Evolutionary conservation across 2,113 vertebrate species (phyloP), one percentile per base, ranked within the genome.

Genomic region (Onychorhynchus coronatus): DNA sequence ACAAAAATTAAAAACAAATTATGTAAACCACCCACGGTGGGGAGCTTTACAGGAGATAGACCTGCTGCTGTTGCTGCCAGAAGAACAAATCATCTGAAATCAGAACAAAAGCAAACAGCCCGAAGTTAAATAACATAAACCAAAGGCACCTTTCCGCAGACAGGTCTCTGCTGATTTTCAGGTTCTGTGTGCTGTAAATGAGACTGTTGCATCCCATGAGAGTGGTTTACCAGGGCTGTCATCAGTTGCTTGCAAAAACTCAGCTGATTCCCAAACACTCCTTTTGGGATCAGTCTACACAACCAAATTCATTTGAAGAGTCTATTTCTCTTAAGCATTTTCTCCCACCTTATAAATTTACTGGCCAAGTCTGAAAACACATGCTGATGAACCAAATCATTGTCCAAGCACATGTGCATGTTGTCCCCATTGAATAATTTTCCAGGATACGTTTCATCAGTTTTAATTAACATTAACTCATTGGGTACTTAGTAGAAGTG

Each of bases 1-100:
- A 92, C 68, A 93, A 96, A 97, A 96, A 95, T 94, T 95, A 94
- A 95, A 93, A 90, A 79, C 95, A 93, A 89, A 97, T 97, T 94
- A 94, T 77, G 87, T 94, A 97, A 97, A 91, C 92, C 94, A 91
- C 93, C 95, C 92, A 93, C 92, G 1, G 33, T 47, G 19, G 89
- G 84, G 71, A 94, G 67, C 90, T 87, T 90, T 90, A 50, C 73
- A 71, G 89, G 85, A 93, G 89, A 90, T 52, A 96, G 92, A 97
- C 92, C 91, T 93, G 62, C 58, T 81, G 74, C 70, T 0, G 0
- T 49, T 74, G 81, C 84, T 50, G 49, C 92, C 95, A 87, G 89
- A 74, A 86, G 74, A 97, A 55, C 41, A 12, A 90, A 93, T 96
- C 86, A 85, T 77, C 89, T 95, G 80, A 88, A 96, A 95, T 92